Base-by-base conservation (phyloP, 1,140 invertebrate genomes). In the Bombus sibiricus region DNA sequence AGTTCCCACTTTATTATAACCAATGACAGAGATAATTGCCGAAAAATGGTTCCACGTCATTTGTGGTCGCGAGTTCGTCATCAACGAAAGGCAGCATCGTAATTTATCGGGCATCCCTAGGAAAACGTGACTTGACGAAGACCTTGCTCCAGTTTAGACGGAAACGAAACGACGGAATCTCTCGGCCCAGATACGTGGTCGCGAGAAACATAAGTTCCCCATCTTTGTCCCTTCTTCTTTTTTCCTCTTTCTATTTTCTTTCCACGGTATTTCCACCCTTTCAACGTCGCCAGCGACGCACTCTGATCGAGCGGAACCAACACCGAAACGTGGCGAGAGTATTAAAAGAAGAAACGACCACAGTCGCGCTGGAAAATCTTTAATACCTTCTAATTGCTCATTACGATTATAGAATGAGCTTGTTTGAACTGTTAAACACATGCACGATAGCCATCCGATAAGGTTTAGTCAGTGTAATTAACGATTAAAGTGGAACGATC, bases 91-190 rank as follows among this genome's bases (percentile, higher is more conserved):
- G 25, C 86, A 53, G 71, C 22, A 81, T 57, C 47, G 53, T 47
- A 68, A 84, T 73, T 62, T 72, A 59, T 81, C 75, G 39, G 39
- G 69, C 73, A 66, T 79, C 89, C 76, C 88, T 89, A 90, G 86
- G 66, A 88, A 88, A 86, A 84, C 69, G 74, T 83, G 80, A 80
- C 53, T 85, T 53, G 82, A 83, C 88, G 76, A 86, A 83, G 85
- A 91, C 86, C 86, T 91, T 91, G 89, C 77, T 85, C 89, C 83
- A 91, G 74, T 86, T 90, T 81, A 68, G n/a, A 86, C 76, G 81
- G 68, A 88, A 91, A 90, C 79, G 79, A 83, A 87, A 83, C 79
- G 77, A 75, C 74, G 81, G 85, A 80, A 85, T 90, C 69, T 86
- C 81, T 88, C 88, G 86, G 80, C 81, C 81, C 83, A 89, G 88